These are phyloP conservation scores for Lysandra coridon DNA, from an alignment of 2,888 invertebrate species.

Conservation along the genomic window DNA sequence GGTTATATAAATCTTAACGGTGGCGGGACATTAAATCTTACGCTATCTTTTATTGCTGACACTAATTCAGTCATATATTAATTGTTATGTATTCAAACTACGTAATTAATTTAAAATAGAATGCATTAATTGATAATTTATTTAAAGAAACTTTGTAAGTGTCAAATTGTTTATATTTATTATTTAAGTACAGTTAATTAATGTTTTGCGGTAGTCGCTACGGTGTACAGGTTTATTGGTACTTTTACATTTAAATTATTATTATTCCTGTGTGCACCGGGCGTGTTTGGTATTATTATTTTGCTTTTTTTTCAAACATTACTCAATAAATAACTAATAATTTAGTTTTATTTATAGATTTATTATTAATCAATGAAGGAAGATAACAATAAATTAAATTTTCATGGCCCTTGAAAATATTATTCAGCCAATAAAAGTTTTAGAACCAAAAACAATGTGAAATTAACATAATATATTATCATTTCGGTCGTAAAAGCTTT, in stretches of 20 bases:
- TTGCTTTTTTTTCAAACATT: no score
- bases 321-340: neutral
- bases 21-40: neutral
- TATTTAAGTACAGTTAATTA: neutral
- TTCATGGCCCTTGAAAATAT: neutral
- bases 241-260: no score
- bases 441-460: neutral
- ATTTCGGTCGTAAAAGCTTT: neutral
- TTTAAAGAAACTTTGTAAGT: neutral
- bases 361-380: neutral
- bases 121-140: neutral
- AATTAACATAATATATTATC: neutral
- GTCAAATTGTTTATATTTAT: neutral
- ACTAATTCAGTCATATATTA: neutral
- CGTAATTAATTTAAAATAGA: neutral
- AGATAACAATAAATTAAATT: neutral
- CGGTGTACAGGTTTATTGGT: neutral
- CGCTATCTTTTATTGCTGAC: neutral
- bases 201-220: neutral
- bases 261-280: no score
- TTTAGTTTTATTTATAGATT: neutral
- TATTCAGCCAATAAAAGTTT: conserved; percentile 3
- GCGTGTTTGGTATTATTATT: neutral
- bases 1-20: neutral
- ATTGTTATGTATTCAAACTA: neutral